Percentiles rank a stretch among this genome's conserved stretches.
Evolutionary conservation across 2,113 vertebrate species (phyloP).

Genomic region (Thalassarche chlororhynchos): DNA sequence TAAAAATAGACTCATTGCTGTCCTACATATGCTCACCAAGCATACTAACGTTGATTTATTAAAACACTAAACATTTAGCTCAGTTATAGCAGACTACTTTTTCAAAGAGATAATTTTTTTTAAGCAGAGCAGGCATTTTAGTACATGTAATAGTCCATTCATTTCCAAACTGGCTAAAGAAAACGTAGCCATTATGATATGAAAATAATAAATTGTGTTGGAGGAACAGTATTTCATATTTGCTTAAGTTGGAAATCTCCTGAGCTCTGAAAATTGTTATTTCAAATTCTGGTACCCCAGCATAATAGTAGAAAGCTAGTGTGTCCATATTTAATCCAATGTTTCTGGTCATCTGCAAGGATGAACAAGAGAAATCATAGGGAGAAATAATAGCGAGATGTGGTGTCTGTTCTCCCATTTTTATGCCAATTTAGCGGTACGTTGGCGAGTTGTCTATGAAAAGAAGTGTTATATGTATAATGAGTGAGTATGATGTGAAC

Average conservation of each 20-base stretch:
- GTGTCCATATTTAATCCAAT: neutral
- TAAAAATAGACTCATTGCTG: neutral
- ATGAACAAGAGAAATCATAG: neutral
- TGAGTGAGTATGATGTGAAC: neutral
- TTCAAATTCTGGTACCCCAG: neutral
- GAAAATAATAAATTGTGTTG: neutral
- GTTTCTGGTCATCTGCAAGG: neutral
- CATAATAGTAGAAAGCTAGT: neutral
- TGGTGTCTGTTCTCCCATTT: neutral
- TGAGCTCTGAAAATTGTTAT: neutral
- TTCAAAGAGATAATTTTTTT: neutral
- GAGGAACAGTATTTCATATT: neutral
- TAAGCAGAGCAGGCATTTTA: neutral
- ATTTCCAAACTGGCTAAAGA: neutral
- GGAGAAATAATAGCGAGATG: neutral
- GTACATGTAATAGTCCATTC: neutral
- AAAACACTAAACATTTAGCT: neutral
- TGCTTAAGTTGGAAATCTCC: neutral
- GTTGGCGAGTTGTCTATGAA: neutral
- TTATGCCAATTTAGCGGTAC: accelerated
- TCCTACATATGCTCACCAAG: neutral
- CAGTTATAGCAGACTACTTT: neutral
- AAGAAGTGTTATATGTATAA: neutral
- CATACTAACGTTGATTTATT: neutral
- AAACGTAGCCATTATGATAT: neutral